Percentiles rank a stretch among this genome's conserved stretches.
Evolutionary conservation across 2,797 vertebrate genomes (phyloP).

Genomic region (Coccyzus lansbergi): DNA sequence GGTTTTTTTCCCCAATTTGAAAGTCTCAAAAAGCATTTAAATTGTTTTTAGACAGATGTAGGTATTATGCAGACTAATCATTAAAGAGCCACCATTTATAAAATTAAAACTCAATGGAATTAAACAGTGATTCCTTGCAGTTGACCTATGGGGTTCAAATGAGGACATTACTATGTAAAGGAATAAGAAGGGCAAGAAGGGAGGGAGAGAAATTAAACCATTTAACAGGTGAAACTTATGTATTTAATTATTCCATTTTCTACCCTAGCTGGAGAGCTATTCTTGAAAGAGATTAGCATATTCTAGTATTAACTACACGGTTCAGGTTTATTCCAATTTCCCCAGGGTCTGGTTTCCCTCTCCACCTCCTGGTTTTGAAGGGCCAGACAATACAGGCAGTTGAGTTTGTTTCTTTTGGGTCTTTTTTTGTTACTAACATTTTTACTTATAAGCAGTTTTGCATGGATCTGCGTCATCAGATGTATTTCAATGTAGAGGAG

Average conservation of each 20-base stretch:
- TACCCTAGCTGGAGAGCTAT: background rate
- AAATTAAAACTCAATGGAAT: background rate
- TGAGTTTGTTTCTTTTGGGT: background rate
- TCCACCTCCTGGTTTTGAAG: background rate
- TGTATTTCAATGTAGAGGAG: background rate
- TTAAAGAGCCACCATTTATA: background rate
- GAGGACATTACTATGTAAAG: background rate
- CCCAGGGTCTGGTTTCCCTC: background rate
- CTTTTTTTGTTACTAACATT: background rate
- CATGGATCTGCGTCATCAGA: slow-evolving; percentile 14
- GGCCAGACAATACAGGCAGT: background rate
- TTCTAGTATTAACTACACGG: background rate
- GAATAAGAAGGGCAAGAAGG: background rate
- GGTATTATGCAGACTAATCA: background rate
- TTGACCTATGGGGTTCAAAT: background rate
- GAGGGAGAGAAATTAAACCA: background rate
- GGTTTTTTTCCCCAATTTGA: rapidly evolving
- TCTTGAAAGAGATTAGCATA: background rate
- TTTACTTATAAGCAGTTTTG: slow-evolving; percentile 36
- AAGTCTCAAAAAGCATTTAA: background rate
- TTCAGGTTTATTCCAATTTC: background rate
- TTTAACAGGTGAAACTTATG: background rate
- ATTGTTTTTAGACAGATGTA: background rate
- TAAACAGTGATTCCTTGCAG: background rate
- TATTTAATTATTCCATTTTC: background rate